These are phyloP conservation scores for Nephila pilipes DNA, from an alignment of 1,140 invertebrate species.

Conservation along the genomic window DNA sequence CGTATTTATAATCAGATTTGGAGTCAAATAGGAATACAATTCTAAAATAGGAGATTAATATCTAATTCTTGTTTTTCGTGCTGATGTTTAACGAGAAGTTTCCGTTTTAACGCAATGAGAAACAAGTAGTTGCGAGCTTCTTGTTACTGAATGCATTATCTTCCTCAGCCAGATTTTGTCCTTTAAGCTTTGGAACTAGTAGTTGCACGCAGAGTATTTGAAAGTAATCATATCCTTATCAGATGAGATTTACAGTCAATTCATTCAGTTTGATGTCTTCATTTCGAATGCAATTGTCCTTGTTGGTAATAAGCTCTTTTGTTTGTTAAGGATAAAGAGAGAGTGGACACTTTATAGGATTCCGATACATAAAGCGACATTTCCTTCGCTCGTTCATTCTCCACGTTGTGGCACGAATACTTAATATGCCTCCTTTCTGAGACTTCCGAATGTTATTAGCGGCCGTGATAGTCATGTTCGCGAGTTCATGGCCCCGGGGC, in stretches of 20 bases:
- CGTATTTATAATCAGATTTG: background rate
- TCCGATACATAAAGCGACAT: background rate
- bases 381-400: background rate
- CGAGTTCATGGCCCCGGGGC: too few relatives aligned
- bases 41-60: background rate
- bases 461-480: too few relatives aligned
- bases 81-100: background rate
- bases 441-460: too few relatives aligned
- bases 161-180: background rate
- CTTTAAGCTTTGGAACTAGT: background rate
- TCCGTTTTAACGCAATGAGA: background rate
- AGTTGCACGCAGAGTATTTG: background rate
- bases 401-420: too few relatives aligned
- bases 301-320: background rate
- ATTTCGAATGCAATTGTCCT: conserved; percentile 12
- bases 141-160: background rate
- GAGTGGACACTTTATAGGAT: background rate
- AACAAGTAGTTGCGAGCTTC: background rate
- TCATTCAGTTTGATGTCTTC: conserved; percentile 7
- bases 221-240: background rate
- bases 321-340: background rate
- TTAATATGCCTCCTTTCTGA: too few relatives aligned
- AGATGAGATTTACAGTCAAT: background rate
- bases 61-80: background rate
- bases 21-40: background rate